A percentile compares a stretch with the other conserved stretches of the same genome.
Evolutionary conservation across 2,888 invertebrate genomes (phyloP).

Genomic region (Candidula unifasciata): DNA sequence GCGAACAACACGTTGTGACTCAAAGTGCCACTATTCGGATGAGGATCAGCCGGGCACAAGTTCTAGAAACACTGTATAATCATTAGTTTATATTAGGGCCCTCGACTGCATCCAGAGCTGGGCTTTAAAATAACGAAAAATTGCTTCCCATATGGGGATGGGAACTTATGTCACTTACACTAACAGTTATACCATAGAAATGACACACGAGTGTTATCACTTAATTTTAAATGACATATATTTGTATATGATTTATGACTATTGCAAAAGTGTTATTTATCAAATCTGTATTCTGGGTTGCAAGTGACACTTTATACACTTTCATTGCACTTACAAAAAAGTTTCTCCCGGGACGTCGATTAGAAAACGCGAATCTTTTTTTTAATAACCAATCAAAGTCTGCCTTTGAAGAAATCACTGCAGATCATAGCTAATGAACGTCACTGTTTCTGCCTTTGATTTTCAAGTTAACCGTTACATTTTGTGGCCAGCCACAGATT

Average conservation of each 20-base stretch:
- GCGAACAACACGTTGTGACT: no score
- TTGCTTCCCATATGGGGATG: no score
- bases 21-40: no score
- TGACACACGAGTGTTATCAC: no score
- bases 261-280: not conserved
- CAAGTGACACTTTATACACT: not conserved
- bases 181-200: no score
- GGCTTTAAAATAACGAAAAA: no score
- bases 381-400: constrained; percentile 45
- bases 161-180: no score
- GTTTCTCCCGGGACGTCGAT: not conserved
- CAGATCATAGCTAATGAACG: constrained; percentile 39
- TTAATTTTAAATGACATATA: no score
- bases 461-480: not conserved
- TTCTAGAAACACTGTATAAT: no score
- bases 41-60: no score
- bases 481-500: constrained; percentile 35
- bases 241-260: not conserved
- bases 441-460: constrained; percentile 36
- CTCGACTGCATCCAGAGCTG: no score
- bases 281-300: not conserved
- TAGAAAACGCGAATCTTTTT: constrained; percentile 8
- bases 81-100: no score
- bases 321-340: not conserved
- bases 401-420: not conserved